A percentile compares a stretch with the other conserved stretches of the same genome.
Conservation (phyloP, 1,140 invertebrate species). For the Cotesia typhae region DNA sequence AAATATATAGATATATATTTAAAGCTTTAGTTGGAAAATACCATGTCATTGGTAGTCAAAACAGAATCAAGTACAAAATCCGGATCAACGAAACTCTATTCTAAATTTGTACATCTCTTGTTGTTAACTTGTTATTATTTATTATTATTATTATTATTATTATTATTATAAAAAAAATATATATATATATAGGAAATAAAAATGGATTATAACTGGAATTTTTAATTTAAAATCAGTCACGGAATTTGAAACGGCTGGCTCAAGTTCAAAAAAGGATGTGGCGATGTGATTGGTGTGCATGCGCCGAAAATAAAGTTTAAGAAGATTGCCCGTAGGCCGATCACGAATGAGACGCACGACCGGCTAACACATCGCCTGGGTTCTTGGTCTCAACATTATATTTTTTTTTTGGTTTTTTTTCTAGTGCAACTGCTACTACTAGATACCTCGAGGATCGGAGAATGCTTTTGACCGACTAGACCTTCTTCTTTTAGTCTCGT, state of each 20-base stretch:
- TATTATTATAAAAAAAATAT: no score
- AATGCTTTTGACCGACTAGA: constrained; percentile 25
- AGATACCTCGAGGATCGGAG: no score
- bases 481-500: background rate
- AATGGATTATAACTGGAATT: background rate
- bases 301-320: constrained; percentile 50
- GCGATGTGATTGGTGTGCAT: constrained; percentile 35
- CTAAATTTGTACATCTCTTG: constrained; percentile 2
- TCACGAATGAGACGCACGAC: constrained; percentile 63
- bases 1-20: no score
- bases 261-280: background rate
- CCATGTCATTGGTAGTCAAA: constrained; percentile 16
- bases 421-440: no score
- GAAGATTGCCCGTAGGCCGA: constrained; percentile 53
- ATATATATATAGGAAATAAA: no score
- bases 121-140: background rate
- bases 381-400: constrained; percentile 27
- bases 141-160: no score
- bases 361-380: constrained; percentile 51
- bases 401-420: no score
- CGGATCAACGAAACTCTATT: constrained; percentile 10
- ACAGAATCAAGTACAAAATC: constrained; percentile 17
- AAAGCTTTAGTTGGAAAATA: background rate
- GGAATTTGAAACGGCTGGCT: constrained; percentile 11
- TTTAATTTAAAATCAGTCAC: constrained; percentile 7